Base-by-base conservation (phyloP, 2,888 invertebrate genomes). In the Scaptomyza cyrtandrae region DNA sequence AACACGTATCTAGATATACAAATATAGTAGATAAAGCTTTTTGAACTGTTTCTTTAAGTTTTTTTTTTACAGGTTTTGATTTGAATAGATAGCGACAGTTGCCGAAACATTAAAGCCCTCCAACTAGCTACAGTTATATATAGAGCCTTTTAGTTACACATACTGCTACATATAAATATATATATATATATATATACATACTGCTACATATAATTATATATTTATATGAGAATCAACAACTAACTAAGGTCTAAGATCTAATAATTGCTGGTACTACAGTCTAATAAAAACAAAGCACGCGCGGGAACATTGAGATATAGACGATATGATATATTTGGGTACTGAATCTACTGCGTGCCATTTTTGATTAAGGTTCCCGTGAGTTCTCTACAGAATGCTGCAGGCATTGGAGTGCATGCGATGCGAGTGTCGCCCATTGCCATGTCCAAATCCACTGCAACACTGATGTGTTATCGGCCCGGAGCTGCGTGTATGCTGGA, bases 381-480 rank as follows among this genome's bases (percentile, higher is more conserved):
- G 1, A 29, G 6, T 16, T 39, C 10, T 45, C 27, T 92, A 92
- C 44, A 92, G 81, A 49, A 92, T 78, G 56, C 80, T 71, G 73
- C 92, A 92, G 45, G 92, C 91, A 67, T 91, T 92, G 16, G 92
- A 90, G 84, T 92, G 92, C 75, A 91, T 83, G 54, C 91, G 88
- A 79, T 91, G 91, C 37, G 90, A 80, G 67, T 91, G 91, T 31
- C 91, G 87, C 3, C 90, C 90, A 71, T 90, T 90, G 6, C 90
- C 71, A 55, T 90, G 91, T 1, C 89, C 86, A 68, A 90, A 91
- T 7, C 86, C 91, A 14, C 90, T 81, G 82, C 92, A 92, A 68
- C 92, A 92, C 62, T 91, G 91, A 73, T 92, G 92, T 10, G 90
- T 88, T n/a, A 90, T 89, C n/a, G 86, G 65, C 3, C 78, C 89